These are phyloP conservation scores for Sialis lutaria DNA, from an alignment of 2,888 invertebrate species.

Conservation along the genomic window DNA sequence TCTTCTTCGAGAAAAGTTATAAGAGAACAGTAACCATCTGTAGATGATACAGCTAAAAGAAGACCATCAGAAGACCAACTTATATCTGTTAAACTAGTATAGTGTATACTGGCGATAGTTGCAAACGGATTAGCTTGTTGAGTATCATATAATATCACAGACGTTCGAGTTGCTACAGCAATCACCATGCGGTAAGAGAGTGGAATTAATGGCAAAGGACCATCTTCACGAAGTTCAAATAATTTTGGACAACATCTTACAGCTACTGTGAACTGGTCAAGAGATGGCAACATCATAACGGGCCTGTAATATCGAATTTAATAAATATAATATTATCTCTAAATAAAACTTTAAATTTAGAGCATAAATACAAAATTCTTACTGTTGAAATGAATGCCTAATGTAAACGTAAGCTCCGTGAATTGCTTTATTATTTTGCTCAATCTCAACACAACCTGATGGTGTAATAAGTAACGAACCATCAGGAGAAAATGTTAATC, in stretches of 20 bases:
- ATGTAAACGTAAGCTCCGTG: slow-evolving; percentile 38
- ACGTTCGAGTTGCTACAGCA: slow-evolving; percentile 78
- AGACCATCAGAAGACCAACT: slow-evolving; percentile 72
- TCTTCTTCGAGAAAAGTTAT: slow-evolving; percentile 59
- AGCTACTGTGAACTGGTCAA: slow-evolving; percentile 65
- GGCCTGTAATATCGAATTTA: slow-evolving; percentile 37
- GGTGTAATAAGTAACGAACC: slow-evolving; percentile 84
- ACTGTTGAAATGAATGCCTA: slow-evolving; percentile 41
- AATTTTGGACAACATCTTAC: slow-evolving; percentile 64
- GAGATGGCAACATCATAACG: slow-evolving; percentile 57
- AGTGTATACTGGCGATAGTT: slow-evolving; percentile 68
- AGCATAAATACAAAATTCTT: slow-evolving; percentile 14
- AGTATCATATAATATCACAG: slow-evolving; percentile 75
- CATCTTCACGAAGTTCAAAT: slow-evolving; percentile 40
- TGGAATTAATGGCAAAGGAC: slow-evolving; percentile 34
- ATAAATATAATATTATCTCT: neutral
- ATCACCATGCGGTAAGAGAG: slow-evolving; percentile 70
- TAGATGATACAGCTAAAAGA: slow-evolving; percentile 61
- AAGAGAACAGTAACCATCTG: slow-evolving; percentile 79
- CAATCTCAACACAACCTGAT: slow-evolving; percentile 64
- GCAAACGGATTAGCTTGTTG: slow-evolving; percentile 69
- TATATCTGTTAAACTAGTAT: slow-evolving; percentile 75
- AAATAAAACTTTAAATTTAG: slow-evolving; percentile 4
- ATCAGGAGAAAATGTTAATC: slow-evolving; percentile 81
- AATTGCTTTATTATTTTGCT: slow-evolving; percentile 41